Conservation (phyloP, 2,113 vertebrate species). For the Poeciliopsis prolifica region DNA sequence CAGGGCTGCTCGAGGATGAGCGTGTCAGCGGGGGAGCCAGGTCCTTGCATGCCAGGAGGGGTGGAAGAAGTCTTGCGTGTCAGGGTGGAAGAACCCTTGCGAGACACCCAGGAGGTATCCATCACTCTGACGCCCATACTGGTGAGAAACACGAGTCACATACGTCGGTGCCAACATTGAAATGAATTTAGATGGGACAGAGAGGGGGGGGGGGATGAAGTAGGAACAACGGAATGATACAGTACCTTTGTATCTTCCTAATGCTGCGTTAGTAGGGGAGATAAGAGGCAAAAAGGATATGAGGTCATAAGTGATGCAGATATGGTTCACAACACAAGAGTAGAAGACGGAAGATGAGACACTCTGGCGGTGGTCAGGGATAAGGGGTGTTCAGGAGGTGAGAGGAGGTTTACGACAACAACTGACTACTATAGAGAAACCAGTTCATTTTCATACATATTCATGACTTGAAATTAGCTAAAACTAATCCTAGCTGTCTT, state of each 20-base stretch:
- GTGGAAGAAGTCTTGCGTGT: slow-evolving; percentile 87
- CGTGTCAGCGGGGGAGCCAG: slow-evolving; percentile 84
- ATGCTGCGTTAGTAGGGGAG: slow-evolving; percentile 90
- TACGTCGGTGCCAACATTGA: neutral
- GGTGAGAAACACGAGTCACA: slow-evolving; percentile 39
- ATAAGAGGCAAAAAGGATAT: slow-evolving; percentile 78
- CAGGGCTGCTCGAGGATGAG: slow-evolving; percentile 87
- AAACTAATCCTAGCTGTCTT: slow-evolving; percentile 4
- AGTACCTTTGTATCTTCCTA: slow-evolving; percentile 99
- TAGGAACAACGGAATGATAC: slow-evolving; percentile 64
- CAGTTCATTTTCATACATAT: neutral
- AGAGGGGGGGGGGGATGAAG: slow-evolving; percentile 20
- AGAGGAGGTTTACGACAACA: slow-evolving; percentile 27
- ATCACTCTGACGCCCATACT: slow-evolving; percentile 99
- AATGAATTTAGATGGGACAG: neutral
- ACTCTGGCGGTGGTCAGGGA: slow-evolving; percentile 29
- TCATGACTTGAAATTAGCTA: slow-evolving; percentile 24
- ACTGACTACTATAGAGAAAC: neutral
- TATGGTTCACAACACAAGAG: slow-evolving; percentile 37
- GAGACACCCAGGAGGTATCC: slow-evolving; percentile 98
- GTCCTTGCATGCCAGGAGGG: slow-evolving; percentile 86
- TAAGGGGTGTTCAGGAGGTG: slow-evolving; percentile 30
- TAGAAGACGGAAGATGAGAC: slow-evolving; percentile 6
- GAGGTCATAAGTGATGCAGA: slow-evolving; percentile 59
- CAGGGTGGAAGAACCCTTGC: slow-evolving; percentile 87